These are phyloP conservation scores for Riparia riparia DNA, from an alignment of 2,113 vertebrate species.

Conservation along the genomic window DNA sequence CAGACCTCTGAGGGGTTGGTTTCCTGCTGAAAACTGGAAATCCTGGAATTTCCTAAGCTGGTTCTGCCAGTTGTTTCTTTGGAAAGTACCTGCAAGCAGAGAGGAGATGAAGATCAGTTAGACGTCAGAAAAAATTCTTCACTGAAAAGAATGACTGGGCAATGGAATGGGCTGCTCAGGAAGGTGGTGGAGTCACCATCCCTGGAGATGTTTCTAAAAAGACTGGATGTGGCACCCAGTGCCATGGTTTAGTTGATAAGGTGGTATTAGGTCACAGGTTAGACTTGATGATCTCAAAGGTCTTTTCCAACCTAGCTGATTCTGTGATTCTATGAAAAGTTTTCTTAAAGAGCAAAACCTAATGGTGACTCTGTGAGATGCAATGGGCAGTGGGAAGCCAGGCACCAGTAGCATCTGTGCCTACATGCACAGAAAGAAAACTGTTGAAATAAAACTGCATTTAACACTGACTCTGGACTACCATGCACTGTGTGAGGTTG, in stretches of 20 bases:
- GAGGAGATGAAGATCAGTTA: background rate
- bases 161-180: background rate
- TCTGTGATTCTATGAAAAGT: background rate
- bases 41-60: background rate
- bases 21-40: background rate
- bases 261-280: background rate
- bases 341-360: background rate
- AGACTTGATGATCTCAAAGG: background rate
- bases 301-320: background rate
- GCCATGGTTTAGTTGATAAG: background rate
- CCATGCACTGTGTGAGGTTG: background rate
- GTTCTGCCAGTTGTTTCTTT: background rate
- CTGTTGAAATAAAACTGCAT: background rate
- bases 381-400: fast-evolving
- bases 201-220: too few species aligned
- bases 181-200: background rate
- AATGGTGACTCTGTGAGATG: fast-evolving
- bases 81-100: background rate
- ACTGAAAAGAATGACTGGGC: background rate
- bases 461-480: background rate
- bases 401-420: background rate
- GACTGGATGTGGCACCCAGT: background rate
- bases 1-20: background rate
- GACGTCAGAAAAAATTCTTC: background rate
- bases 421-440: background rate